These are phyloP conservation scores for Synanthedon myopaeformis DNA, from an alignment of 2,888 invertebrate genomes.

Conservation along the genomic window DNA sequence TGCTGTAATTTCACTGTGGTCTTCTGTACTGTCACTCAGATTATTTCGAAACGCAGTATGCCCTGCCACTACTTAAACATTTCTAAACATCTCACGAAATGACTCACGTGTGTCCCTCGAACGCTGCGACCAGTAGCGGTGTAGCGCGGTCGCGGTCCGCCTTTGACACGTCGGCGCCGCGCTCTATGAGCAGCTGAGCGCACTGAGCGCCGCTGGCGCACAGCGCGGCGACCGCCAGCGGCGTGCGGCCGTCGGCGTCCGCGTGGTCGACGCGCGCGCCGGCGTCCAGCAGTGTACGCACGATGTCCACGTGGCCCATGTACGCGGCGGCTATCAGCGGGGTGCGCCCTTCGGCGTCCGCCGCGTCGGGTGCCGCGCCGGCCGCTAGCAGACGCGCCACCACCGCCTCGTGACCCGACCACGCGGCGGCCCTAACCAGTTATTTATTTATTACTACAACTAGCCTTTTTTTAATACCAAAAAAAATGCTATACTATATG, in stretches of 20 bases:
- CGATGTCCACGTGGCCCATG: constrained; percentile 95
- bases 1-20: too few relatives aligned
- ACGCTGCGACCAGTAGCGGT: constrained; percentile 88
- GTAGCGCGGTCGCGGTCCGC: constrained; percentile 90
- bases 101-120: constrained; percentile 86
- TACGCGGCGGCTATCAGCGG: constrained; percentile 95
- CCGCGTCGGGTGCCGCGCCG: constrained; percentile 83
- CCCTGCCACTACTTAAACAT: too few relatives aligned
- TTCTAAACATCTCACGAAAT: neutral
- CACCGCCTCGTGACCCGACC: constrained; percentile 93
- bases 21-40: too few relatives aligned
- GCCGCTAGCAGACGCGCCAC: constrained; percentile 80
- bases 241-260: constrained; percentile 87
- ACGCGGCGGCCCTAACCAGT: constrained; percentile 80
- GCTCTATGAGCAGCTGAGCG: constrained; percentile 74
- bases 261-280: constrained; percentile 88
- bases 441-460: neutral
- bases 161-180: constrained; percentile 85
- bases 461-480: too few relatives aligned
- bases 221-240: constrained; percentile 87
- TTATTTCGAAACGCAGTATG: too few relatives aligned
- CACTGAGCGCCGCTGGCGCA: constrained; percentile 80
- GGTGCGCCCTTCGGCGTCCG: constrained; percentile 91
- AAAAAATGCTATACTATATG: too few relatives aligned
- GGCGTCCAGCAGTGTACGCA: constrained; percentile 82